A percentile compares a stretch with the other conserved stretches of the same genome.
These are phyloP conservation scores for Gadopsis bispinosus DNA, from an alignment of 2,797 vertebrate species.

Conservation along the genomic window DNA sequence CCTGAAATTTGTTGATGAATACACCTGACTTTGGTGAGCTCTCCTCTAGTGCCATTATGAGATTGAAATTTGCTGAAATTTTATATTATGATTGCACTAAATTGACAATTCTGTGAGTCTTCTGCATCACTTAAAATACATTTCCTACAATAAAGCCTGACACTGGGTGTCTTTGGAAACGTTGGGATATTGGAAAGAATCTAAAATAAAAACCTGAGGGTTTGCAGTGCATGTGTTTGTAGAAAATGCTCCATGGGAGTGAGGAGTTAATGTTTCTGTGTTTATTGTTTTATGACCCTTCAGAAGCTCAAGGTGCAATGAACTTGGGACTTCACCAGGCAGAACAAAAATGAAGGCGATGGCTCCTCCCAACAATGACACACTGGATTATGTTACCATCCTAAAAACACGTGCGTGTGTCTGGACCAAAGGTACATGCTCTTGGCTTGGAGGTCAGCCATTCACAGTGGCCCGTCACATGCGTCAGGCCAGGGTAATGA, in stretches of 20 bases:
- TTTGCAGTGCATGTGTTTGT: not conserved
- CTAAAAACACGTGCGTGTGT: slow-evolving; percentile 2
- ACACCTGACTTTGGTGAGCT: not conserved
- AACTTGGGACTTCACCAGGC: slow-evolving; percentile 27
- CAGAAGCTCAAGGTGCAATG: not conserved
- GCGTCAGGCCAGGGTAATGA: slow-evolving; percentile 58
- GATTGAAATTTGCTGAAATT: not conserved
- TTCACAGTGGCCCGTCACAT: slow-evolving; percentile 1
- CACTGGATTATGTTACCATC: not conserved
- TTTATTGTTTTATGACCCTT: slow-evolving; percentile 27
- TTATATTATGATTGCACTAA: not conserved
- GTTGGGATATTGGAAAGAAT: not conserved
- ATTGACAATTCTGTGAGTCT: not conserved
- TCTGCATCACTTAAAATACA: not conserved
- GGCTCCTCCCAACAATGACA: slow-evolving; percentile 16
- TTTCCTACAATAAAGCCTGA: not conserved
- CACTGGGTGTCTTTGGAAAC: not conserved
- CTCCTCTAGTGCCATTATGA: not conserved
- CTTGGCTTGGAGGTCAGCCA: not conserved
- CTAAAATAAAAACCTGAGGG: not conserved
- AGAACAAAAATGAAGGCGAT: not conserved
- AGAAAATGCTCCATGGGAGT: not conserved
- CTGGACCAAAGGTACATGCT: slow-evolving; percentile 1
- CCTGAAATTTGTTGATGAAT: not conserved
- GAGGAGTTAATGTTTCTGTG: slow-evolving; percentile 19